Conservation (phyloP, 2,797 vertebrate species). For the Lates japonicus region DNA sequence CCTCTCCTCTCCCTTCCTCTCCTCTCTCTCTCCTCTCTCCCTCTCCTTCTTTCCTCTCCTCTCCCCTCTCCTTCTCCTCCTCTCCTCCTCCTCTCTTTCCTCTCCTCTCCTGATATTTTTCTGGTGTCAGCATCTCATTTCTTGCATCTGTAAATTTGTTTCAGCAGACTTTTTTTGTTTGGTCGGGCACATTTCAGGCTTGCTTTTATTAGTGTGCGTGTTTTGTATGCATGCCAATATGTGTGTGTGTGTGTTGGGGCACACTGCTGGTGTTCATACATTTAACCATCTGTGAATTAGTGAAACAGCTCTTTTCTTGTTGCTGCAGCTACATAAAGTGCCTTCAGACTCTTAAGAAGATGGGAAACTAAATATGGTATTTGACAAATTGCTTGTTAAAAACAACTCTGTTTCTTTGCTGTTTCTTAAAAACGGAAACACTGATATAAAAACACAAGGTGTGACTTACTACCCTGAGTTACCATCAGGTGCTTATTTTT, state of each 20-base stretch:
- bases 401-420: neutral
- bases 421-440: neutral
- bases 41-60: too few relatives aligned
- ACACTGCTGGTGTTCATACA: slow-evolving; percentile 26
- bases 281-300: slow-evolving; percentile 44
- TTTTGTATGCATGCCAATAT: neutral
- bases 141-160: slow-evolving; percentile 12
- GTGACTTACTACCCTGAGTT: neutral
- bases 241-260: slow-evolving; percentile 4
- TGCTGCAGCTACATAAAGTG: slow-evolving; percentile 6
- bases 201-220: neutral
- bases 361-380: neutral
- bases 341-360: neutral
- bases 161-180: slow-evolving; percentile 15
- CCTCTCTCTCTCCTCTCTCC: too few relatives aligned
- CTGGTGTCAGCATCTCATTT: slow-evolving; percentile 1
- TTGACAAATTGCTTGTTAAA: neutral
- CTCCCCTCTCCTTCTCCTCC: neutral
- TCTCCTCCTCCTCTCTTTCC: too few relatives aligned
- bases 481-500: neutral
- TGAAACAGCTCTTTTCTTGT: slow-evolving; percentile 20
- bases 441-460: neutral
- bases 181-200: neutral
- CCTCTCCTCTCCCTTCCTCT: too few relatives aligned
- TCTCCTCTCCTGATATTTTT: neutral